Evolutionary conservation across 2,113 vertebrate genomes (phyloP), one percentile per base, ranked within the genome.

Genomic region (Grantiella picta): DNA sequence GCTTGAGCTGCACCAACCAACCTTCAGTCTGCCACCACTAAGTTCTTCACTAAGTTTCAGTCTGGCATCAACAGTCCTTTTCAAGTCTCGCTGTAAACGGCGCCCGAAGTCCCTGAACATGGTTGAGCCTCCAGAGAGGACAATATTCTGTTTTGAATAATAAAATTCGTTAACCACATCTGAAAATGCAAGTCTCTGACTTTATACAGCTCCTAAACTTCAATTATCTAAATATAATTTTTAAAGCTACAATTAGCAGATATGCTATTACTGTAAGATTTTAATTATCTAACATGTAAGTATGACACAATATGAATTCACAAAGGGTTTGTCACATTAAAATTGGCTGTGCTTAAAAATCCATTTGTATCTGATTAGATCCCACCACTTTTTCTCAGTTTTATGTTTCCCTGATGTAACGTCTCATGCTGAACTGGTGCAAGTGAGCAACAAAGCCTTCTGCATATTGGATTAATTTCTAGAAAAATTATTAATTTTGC

Each of bases 71-170:
- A 99, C 99, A 12, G 99, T 99, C 93, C 99, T 99, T 98, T 99
- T 99, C 93, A 99, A 97, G 97, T 99, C 99, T 97, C 99, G 98
- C 96, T 99, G 99, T 96, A 99, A 97, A 93, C 99, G 99, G 35
- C 99, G 99, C 45, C 99, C 99, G 7, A 99, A 99, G 97, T 99
- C 99, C 97, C 99, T 98, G 98, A 99, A 99, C 99, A 99, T 99
- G 97, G 99, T 99, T 97, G 99, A 99, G 63, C 99, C 99, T 90
- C 99, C 99, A 15, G 99, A 99, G 63, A 99, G 99, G 90, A 99
- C 99, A 52, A 99, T 98, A 97, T 99, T 99, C 98, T 99, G 86
- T 82, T 96, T 91, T 38, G 64, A 83, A 85, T 47, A 82, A 95
- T 2, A 86, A 81, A n/a, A 77, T 18, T 23, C 13, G 79, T 91